Evolutionary conservation across 2,888 invertebrate species (phyloP).

Genomic region (Lutraria lutraria): DNA sequence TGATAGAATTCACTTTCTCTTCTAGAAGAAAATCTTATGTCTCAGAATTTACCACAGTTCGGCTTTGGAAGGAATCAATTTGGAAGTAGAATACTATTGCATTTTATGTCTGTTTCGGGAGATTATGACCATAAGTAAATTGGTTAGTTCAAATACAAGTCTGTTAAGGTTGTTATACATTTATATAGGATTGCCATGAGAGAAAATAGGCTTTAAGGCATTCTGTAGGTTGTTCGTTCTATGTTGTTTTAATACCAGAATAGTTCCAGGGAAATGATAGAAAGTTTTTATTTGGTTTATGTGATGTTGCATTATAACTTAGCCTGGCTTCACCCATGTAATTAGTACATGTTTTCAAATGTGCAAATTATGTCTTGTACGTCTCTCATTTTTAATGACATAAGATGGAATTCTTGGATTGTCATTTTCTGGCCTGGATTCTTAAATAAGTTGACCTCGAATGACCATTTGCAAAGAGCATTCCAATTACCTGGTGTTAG

Average conservation of each 20-base stretch:
- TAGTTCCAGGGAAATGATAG: not conserved
- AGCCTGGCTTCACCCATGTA: not conserved
- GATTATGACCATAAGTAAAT: slow-evolving; percentile 28
- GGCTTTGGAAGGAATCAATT: slow-evolving; percentile 6
- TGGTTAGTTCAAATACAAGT: slow-evolving; percentile 24
- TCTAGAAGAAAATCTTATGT: slow-evolving; percentile 15
- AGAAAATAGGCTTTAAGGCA: slow-evolving; percentile 18
- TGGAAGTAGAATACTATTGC: slow-evolving; percentile 17
- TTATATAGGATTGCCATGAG: slow-evolving; percentile 17
- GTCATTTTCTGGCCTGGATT: too few relatives aligned
- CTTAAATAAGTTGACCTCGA: too few relatives aligned
- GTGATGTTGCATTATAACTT: not conserved
- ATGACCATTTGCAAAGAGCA: too few relatives aligned
- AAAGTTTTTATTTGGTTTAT: not conserved
- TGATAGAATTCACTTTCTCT: not conserved
- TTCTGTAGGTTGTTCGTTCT: not conserved
- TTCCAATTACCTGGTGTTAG: too few relatives aligned
- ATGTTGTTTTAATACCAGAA: not conserved
- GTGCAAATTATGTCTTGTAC: not conserved
- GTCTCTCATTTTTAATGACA: too few relatives aligned
- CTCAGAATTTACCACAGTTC: slow-evolving; percentile 3
- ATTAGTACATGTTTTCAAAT: not conserved
- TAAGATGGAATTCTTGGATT: too few relatives aligned
- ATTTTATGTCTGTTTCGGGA: slow-evolving; percentile 16
- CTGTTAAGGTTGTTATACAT: slow-evolving; percentile 15